Evolutionary conservation across 1,140 invertebrate species (phyloP), one percentile per base, ranked within the genome.

Genomic region (Neodiprion lecontei): DNA sequence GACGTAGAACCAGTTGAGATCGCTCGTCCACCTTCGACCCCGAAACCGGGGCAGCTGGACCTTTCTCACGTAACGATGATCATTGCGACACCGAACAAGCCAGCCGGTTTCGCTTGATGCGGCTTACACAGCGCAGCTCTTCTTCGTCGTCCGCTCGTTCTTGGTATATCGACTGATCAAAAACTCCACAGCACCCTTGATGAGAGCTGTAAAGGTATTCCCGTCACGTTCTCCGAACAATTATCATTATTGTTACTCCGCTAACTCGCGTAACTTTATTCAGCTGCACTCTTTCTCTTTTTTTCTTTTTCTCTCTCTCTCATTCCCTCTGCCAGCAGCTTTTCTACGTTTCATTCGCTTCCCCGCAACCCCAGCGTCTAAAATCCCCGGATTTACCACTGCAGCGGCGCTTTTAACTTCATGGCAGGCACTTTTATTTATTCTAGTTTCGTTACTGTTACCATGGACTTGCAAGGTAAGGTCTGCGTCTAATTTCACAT

Each of bases 121-220:
- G 17, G 17, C 17, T 21, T 21, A 21, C 17, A 21, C 17, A 21
- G 17, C 17, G 17, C 17, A 21, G 17, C 17, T 21, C 17, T 21
- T 21, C 17, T 21, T 21, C 17, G 17, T 21, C 17, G 17, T 21
- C 72, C 79, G 17, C 17, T 21, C 17, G 17, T 21, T 21, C 17
- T 21, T 21, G 17, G 17, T 21, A 21, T 21, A 78, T 80, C 73
- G 79, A 82, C 81, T 83, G 86, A 87, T 86, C 82, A 87, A 87
- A 87, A 85, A 21, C 80, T 85, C 87, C 83, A 87, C 86, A 84
- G 83, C 81, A 81, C 78, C 81, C 85, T 81, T 88, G 87, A 87
- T 87, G 83, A 88, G 85, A 79, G 82, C 84, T 80, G 79, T 48
- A 79, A 76, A 76, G 70, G 76, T 77, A 84, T 85, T 85, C 84